Evolutionary conservation across 2,888 invertebrate genomes (phyloP), one percentile per base, ranked within the genome.

Genomic region (Cacoxenus indagator): DNA sequence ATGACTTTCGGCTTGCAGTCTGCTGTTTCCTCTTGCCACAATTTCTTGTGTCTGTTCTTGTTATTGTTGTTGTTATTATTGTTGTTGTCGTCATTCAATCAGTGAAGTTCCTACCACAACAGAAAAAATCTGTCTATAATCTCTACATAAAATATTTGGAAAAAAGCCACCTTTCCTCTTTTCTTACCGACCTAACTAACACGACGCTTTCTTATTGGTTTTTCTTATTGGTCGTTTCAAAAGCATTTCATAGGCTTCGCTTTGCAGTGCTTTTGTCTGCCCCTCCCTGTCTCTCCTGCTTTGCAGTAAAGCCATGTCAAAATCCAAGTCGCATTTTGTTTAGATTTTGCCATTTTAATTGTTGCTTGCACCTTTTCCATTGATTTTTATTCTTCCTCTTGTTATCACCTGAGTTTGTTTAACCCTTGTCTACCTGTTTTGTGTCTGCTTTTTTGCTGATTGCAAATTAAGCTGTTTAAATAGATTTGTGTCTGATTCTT

Each of bases 331-430:
- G 68, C 72, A 75, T 78, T 82, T 72, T 82, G 82, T 81, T 81
- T 81, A 82, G 81, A 82, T 82, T 81, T 81, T 81, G 81, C 79
- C 82, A 78, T 81, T 81, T 81, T 81, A 82, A 81, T 81, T 81
- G 81, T 77, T 67, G 64, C 43, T 57, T 66, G 57, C 61, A 62
- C 61, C 43, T 62, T 62, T 62, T 45, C 45, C 61, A 62, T 55
- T 70, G 74, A 72, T 72, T 77, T 71, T 75, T n/a, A n/a, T n/a
- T n/a, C n/a, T 73, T 64, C 48, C 54, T 67, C 67, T 54, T 75
- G 74, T 75, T 48, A 48, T 24, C 72, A 74, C 70, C 76, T 29
- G 29, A n/a, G 29, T 27, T 14, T 57, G 27, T 29, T 29, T 57
- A 29, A 22, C 9, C 29, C 27, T 27, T 17, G 57, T 57, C 51